A percentile compares a stretch with the other conserved stretches of the same genome.
Evolutionary conservation across 2,113 vertebrate species (phyloP).

Genomic region (Synodontis membranacea): DNA sequence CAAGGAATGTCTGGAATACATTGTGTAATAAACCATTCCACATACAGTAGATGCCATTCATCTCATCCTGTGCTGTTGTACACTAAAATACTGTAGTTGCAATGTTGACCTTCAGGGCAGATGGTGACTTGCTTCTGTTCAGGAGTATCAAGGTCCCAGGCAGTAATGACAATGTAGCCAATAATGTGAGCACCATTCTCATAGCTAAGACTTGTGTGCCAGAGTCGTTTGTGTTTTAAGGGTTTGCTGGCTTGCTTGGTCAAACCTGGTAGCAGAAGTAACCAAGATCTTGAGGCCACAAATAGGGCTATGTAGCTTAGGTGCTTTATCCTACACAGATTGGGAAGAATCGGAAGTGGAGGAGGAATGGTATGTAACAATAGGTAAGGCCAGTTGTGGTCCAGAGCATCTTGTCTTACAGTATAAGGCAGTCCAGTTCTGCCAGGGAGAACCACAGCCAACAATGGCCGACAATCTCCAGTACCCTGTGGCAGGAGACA

Average conservation of each 20-base stretch:
- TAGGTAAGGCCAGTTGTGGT: neutral
- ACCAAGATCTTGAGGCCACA: neutral
- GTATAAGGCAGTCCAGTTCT: neutral
- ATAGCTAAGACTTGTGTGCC: neutral
- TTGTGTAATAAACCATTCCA: neutral
- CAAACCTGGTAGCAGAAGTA: neutral
- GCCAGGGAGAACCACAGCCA: neutral
- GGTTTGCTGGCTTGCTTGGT: neutral
- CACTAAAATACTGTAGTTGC: neutral
- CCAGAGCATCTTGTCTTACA: neutral
- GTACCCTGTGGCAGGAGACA: neutral
- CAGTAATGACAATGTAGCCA: neutral
- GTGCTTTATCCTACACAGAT: neutral
- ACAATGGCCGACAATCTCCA: neutral
- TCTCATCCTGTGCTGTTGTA: neutral
- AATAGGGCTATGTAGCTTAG: neutral
- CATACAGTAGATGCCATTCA: neutral
- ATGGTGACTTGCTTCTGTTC: neutral
- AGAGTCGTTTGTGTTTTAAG: neutral
- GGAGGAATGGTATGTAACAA: neutral
- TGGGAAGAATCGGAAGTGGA: neutral
- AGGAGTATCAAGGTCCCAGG: neutral
- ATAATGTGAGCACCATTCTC: neutral
- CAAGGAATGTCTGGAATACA: neutral
- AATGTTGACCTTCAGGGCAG: neutral